Conservation (phyloP, 2,797 vertebrate species). For the Falco naumanni region DNA sequence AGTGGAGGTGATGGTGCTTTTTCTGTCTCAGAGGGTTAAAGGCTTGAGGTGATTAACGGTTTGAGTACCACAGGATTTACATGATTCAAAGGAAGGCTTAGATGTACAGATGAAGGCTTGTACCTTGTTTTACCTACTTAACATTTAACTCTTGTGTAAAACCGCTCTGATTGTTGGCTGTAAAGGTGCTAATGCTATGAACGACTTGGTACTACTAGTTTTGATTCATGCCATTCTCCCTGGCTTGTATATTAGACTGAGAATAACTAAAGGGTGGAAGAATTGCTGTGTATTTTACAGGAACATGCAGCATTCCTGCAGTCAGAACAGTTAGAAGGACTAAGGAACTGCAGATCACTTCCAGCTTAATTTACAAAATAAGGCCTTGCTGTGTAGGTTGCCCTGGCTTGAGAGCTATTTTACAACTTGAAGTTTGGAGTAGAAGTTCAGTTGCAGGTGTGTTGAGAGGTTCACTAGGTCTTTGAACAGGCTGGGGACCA, state of each 20-base stretch:
- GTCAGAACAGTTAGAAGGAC: background rate
- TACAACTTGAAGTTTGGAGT: background rate
- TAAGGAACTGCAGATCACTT: background rate
- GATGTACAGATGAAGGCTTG: background rate
- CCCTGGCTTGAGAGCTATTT: background rate
- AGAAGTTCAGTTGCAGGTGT: background rate
- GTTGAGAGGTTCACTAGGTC: background rate
- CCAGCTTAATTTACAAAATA: background rate
- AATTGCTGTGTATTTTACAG: background rate
- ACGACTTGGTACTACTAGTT: background rate
- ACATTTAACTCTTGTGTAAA: background rate
- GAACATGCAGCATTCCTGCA: background rate
- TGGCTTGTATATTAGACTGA: background rate
- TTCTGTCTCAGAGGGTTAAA: background rate
- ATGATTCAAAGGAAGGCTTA: background rate
- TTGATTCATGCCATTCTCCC: background rate
- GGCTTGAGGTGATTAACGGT: accelerated
- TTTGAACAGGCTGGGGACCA: constrained; percentile 5
- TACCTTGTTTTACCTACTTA: too few relatives aligned
- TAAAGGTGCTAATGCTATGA: background rate
- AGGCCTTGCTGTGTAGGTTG: background rate
- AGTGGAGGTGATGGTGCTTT: background rate
- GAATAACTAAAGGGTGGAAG: background rate
- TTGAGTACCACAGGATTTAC: background rate
- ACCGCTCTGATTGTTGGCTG: background rate